A percentile compares a stretch with the other conserved stretches of the same genome.
These are phyloP conservation scores for Cervus canadensis DNA, from an alignment of 2,113 vertebrate genomes.

Conservation along the genomic window DNA sequence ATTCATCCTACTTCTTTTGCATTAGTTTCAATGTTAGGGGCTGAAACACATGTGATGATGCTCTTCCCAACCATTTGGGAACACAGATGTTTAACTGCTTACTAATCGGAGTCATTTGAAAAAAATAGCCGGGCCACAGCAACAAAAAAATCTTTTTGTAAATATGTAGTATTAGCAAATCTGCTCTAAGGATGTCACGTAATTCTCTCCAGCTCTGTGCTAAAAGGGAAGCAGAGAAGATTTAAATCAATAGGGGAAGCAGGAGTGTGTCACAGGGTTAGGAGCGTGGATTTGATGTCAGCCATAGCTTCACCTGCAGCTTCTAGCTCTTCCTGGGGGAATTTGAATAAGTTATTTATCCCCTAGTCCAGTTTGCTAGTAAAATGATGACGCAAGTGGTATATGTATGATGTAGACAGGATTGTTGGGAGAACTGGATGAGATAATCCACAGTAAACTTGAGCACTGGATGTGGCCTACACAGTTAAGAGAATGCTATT, in stretches of 20 bases:
- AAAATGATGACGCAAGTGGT: neutral
- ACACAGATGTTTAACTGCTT: conserved; percentile 23
- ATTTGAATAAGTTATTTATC: neutral
- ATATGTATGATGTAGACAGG: neutral
- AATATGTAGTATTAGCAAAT: neutral
- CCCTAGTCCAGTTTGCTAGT: neutral
- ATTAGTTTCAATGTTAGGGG: neutral
- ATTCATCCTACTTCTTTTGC: neutral
- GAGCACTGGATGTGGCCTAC: neutral
- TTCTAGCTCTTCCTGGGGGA: neutral
- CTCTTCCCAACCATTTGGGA: neutral
- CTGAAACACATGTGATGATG: neutral
- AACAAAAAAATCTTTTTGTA: neutral
- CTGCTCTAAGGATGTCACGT: neutral
- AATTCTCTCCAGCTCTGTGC: neutral
- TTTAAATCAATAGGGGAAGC: neutral
- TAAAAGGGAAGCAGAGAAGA: neutral
- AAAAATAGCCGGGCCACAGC: neutral
- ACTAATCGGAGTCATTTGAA: neutral
- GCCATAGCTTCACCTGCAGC: neutral
- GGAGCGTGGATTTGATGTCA: neutral
- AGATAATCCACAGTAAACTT: neutral
- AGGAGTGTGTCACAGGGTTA: neutral
- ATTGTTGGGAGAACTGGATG: neutral
- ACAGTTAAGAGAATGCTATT: neutral